phyloP scores from a whole-genome alignment of 2,113 vertebrate species.

The Rhizomys pruinosus region DNA sequence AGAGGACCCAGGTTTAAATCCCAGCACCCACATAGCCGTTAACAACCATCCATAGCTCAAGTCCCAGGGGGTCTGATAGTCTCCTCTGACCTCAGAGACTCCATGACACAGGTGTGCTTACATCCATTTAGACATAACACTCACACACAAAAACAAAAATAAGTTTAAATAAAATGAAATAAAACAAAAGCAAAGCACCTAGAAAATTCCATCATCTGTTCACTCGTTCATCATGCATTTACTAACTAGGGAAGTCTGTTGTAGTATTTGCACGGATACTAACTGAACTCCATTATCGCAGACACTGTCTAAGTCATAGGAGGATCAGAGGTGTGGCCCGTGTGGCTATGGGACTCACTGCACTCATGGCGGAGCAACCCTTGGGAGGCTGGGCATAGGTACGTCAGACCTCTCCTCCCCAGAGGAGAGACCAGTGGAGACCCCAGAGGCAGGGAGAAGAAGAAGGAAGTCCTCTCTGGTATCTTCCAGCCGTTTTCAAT shows the following conservation, averaged over 20 bases:
- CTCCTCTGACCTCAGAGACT: no score
- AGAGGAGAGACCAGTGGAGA: constrained; percentile 53
- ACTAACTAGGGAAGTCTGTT: background rate
- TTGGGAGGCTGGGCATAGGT: background rate
- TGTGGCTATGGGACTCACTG: background rate
- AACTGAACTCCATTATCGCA: background rate
- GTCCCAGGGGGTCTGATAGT: no score
- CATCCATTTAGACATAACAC: no score
- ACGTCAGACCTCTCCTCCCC: background rate
- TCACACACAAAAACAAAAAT: no score
- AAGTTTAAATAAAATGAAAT: no score
- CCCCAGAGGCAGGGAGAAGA: background rate
- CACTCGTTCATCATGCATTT: background rate
- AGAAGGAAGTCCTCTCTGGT: background rate
- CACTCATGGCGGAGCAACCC: background rate
- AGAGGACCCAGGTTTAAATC: no score
- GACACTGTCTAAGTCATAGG: background rate
- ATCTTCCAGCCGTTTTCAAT: background rate
- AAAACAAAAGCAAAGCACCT: constrained; percentile 6
- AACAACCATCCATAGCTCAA: no score
- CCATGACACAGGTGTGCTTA: no score
- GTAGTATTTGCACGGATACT: background rate
- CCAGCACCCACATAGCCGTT: no score
- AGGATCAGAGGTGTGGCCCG: background rate
- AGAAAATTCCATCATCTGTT: background rate